Evolutionary conservation across 2,113 vertebrate genomes (phyloP).

Genomic region (Mastomys natalensis): DNA sequence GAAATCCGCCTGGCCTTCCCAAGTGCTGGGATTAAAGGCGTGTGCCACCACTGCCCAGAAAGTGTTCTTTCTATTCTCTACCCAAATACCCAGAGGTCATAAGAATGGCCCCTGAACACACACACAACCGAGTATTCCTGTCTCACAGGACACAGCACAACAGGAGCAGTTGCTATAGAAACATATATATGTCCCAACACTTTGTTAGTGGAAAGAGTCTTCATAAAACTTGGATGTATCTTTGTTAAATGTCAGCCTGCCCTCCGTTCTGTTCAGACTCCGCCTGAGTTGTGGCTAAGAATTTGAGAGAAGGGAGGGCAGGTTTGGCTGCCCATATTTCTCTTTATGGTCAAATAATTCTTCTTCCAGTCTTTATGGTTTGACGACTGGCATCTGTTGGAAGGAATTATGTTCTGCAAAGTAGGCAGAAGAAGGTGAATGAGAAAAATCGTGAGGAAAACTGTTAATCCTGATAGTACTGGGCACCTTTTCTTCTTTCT

Average conservation of each 20-base stretch:
- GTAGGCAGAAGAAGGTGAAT: not conserved
- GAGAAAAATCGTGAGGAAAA: not conserved
- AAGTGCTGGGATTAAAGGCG: too few species aligned
- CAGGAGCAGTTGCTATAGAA: constrained; percentile 34
- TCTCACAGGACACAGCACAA: not conserved
- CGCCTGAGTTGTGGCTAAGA: not conserved
- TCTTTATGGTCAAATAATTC: not conserved
- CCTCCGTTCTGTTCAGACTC: not conserved
- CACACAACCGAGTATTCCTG: not conserved
- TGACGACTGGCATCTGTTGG: not conserved
- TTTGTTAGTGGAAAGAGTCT: not conserved
- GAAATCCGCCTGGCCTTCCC: too few species aligned
- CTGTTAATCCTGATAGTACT: not conserved
- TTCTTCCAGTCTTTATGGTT: not conserved
- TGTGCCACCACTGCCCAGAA: too few species aligned
- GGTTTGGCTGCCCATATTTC: not conserved
- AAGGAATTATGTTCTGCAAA: not conserved
- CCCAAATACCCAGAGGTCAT: not conserved
- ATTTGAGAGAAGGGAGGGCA: not conserved
- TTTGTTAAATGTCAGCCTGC: not conserved
- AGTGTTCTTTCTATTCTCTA: not conserved
- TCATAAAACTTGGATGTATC: not conserved
- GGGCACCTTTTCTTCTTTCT: not conserved
- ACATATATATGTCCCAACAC: not conserved
- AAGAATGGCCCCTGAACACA: not conserved